A percentile compares a stretch with the other conserved stretches of the same genome.
phyloP scores from a whole-genome alignment of 2,797 vertebrate genomes.

The Lutra lutra region DNA sequence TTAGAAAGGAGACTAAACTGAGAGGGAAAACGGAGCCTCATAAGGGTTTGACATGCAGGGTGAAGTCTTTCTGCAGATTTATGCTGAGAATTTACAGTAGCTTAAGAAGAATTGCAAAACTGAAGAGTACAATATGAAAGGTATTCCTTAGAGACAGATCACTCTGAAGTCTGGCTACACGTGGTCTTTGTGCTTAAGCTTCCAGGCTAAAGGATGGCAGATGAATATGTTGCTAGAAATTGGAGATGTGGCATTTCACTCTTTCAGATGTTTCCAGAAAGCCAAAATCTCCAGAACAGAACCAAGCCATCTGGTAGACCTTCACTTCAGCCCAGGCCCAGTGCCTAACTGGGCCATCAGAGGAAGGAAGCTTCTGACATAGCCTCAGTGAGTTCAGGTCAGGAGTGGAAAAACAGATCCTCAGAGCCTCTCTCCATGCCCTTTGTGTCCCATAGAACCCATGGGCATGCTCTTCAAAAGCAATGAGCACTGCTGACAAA shows the following conservation, averaged over 20 bases:
- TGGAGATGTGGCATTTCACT: slow-evolving; percentile 6
- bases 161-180: slow-evolving; percentile 55
- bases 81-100: slow-evolving; percentile 68
- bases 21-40: slow-evolving; percentile 33
- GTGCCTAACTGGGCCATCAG: neutral
- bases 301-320: neutral
- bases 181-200: slow-evolving; percentile 21
- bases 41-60: slow-evolving; percentile 25
- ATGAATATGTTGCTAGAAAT: slow-evolving; percentile 49
- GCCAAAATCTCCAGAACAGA: slow-evolving; percentile 22
- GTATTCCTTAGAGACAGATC: slow-evolving; percentile 55
- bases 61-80: slow-evolving; percentile 61
- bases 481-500: neutral
- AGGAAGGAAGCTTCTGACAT: neutral
- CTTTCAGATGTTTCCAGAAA: slow-evolving; percentile 46
- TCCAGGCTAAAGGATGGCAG: slow-evolving; percentile 65
- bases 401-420: neutral
- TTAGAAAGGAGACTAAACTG: slow-evolving; percentile 57
- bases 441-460: neutral
- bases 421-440: neutral
- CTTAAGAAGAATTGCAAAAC: slow-evolving; percentile 72
- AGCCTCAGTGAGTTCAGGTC: neutral
- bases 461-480: neutral
- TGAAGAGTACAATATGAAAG: slow-evolving; percentile 31
- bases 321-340: neutral